Evolutionary conservation across 2,113 vertebrate genomes (phyloP).

Genomic region (Chamaetylas fuelleborni): DNA sequence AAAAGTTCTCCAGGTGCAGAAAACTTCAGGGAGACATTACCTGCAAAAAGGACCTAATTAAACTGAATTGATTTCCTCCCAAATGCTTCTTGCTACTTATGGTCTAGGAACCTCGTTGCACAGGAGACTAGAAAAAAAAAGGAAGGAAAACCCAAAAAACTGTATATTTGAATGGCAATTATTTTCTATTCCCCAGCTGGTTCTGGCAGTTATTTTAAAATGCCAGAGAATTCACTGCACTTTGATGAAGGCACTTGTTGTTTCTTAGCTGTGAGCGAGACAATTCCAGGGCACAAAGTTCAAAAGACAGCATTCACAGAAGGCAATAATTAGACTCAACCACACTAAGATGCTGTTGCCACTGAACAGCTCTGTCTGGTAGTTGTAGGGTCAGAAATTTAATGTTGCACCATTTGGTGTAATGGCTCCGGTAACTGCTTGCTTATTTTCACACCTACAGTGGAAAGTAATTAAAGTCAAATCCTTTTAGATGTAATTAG

Average conservation of each 20-base stretch:
- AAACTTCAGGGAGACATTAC: neutral
- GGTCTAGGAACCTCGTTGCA: neutral
- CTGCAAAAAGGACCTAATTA: neutral
- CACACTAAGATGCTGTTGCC: neutral
- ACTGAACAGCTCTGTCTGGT: neutral
- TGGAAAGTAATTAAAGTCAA: slow-evolving; percentile 47
- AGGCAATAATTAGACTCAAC: slow-evolving; percentile 6
- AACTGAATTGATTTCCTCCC: neutral
- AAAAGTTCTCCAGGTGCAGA: neutral
- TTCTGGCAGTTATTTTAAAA: neutral
- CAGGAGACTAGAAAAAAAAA: neutral
- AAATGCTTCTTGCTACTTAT: neutral
- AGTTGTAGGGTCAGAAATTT: slow-evolving; percentile 1
- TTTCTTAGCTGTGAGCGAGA: neutral
- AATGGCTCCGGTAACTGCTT: neutral
- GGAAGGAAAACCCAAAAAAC: neutral
- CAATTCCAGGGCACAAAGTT: neutral
- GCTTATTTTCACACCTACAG: slow-evolving; percentile 37
- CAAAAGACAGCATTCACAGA: neutral
- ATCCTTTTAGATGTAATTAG: slow-evolving; percentile 33
- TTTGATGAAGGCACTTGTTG: slow-evolving; percentile 28
- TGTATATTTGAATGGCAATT: neutral
- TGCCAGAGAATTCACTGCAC: neutral
- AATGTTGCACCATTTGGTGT: neutral
- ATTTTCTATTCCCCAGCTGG: neutral